A percentile compares a stretch with the other conserved stretches of the same genome.
Evolutionary conservation across 2,113 vertebrate species (phyloP).

Genomic region (Myotis brandtii): DNA sequence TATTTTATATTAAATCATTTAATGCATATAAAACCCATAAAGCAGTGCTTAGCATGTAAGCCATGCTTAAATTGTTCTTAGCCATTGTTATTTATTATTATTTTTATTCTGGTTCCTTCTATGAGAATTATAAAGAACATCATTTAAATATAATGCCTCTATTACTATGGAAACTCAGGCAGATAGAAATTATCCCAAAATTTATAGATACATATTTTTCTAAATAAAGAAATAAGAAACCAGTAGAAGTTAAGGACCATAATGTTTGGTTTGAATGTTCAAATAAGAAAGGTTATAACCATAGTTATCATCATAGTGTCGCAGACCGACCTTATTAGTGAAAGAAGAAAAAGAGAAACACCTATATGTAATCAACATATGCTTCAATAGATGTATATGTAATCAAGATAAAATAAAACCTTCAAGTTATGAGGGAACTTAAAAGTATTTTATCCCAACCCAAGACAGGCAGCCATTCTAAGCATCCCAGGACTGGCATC

Average conservation of each 20-base stretch:
- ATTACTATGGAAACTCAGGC: conserved; percentile 23
- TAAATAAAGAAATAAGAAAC: background rate
- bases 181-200: background rate
- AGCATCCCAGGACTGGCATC: background rate
- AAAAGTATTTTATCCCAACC: background rate
- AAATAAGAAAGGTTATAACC: conserved; percentile 35
- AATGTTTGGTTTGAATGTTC: background rate
- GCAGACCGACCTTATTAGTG: background rate
- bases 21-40: background rate
- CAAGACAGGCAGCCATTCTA: background rate
- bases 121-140: conserved; percentile 8
- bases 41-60: background rate
- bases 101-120: background rate
- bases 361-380: background rate
- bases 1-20: background rate
- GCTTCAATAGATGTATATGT: background rate
- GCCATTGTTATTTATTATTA: background rate
- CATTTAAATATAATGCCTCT: background rate
- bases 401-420: background rate
- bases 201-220: background rate
- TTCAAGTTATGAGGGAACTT: background rate
- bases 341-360: background rate
- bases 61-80: background rate
- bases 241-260: background rate
- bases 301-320: background rate